These are phyloP conservation scores for Cossypha dichroa DNA, from an alignment of 2,797 vertebrate species.

Conservation along the genomic window DNA sequence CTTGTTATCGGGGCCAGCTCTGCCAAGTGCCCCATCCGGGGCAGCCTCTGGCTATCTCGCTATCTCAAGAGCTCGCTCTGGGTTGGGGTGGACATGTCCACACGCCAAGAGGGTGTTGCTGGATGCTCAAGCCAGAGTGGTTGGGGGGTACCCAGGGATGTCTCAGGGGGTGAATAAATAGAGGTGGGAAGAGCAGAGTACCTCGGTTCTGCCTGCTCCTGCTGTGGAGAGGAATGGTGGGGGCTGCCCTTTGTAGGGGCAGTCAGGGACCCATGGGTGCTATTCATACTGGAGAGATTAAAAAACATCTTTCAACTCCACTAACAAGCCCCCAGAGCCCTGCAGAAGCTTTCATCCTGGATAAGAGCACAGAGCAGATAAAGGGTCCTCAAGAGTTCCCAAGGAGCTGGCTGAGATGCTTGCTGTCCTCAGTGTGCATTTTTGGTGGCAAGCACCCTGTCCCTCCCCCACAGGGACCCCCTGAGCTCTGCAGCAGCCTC, in stretches of 20 bases:
- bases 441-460: background rate
- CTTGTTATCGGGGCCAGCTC: background rate
- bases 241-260: background rate
- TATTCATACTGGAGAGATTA: background rate
- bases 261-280: background rate
- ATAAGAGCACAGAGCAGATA: background rate
- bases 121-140: background rate
- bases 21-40: background rate
- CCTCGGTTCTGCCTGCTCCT: rapidly evolving
- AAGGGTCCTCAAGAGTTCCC: background rate
- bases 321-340: background rate
- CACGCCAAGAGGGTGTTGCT: conserved; percentile 37
- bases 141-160: background rate
- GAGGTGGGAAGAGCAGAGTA: background rate
- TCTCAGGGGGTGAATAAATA: background rate
- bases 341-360: background rate
- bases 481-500: background rate
- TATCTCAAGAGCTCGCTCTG: conserved; percentile 47
- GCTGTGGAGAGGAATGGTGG: background rate
- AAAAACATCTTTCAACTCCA: background rate
- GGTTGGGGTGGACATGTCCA: background rate
- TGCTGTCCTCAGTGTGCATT: background rate
- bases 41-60: background rate
- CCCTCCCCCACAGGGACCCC: background rate
- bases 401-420: background rate